Conservation (phyloP, 2,888 invertebrate genomes). For the Clitarchus hookeri region DNA sequence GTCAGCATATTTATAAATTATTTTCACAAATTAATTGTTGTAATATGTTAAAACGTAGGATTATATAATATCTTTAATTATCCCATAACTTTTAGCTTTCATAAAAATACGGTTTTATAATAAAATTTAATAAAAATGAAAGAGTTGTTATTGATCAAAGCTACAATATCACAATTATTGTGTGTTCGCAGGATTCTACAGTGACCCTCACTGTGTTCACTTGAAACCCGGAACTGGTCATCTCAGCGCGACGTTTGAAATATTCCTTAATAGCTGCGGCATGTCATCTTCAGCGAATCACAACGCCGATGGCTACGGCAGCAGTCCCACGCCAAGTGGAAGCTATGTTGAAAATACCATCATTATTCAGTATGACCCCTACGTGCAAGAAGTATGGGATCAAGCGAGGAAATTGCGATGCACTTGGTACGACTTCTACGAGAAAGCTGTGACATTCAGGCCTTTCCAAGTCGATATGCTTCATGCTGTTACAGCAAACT, state of each 20-base stretch:
- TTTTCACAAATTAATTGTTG: too few species aligned
- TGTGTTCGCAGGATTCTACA: slow-evolving; percentile 68
- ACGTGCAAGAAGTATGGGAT: slow-evolving; percentile 95
- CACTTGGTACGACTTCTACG: slow-evolving; percentile 96
- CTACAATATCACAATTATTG: background rate
- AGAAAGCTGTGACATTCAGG: slow-evolving; percentile 91
- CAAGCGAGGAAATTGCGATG: slow-evolving; percentile 89
- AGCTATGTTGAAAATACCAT: slow-evolving; percentile 94
- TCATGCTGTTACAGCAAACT: slow-evolving; percentile 93
- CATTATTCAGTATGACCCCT: slow-evolving; percentile 92
- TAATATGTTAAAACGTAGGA: too few species aligned
- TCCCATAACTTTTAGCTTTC: background rate
- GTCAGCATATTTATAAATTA: too few species aligned
- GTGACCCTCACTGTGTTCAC: slow-evolving; percentile 89
- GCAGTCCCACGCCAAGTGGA: slow-evolving; percentile 87
- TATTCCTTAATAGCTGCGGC: slow-evolving; percentile 90
- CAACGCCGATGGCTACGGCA: slow-evolving; percentile 75
- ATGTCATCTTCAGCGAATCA: slow-evolving; percentile 93
- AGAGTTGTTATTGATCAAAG: background rate
- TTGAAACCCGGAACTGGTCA: slow-evolving; percentile 90
- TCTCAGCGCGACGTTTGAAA: slow-evolving; percentile 89
- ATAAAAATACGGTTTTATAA: background rate
- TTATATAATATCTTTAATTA: background rate
- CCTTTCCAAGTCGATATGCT: slow-evolving; percentile 96
- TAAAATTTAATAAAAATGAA: slow-evolving; percentile 31